These are phyloP conservation scores for Heterotis niloticus DNA, from an alignment of 2,113 vertebrate species.

Conservation along the genomic window DNA sequence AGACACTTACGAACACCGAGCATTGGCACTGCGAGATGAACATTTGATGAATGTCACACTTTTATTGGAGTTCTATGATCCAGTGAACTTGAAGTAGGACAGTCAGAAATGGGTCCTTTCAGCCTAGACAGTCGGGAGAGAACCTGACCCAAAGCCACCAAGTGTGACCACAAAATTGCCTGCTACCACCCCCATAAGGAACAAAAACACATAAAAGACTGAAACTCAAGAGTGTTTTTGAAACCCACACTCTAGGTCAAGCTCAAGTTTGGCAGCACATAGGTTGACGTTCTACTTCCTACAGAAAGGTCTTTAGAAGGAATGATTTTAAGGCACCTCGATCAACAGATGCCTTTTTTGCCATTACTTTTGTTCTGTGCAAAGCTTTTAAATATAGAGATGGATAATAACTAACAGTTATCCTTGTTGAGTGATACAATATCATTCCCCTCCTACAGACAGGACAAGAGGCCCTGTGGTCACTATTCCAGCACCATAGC, in stretches of 20 bases:
- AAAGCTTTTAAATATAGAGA: background rate
- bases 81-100: no score
- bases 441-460: background rate
- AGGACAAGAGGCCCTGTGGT: background rate
- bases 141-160: conserved; percentile 60
- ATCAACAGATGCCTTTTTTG: conserved; percentile 2
- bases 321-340: background rate
- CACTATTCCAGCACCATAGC: background rate
- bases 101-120: background rate
- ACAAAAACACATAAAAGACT: conserved; percentile 37
- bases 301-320: background rate
- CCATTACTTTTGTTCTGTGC: background rate
- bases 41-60: background rate
- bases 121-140: background rate
- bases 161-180: conserved; percentile 73
- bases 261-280: conserved; percentile 67
- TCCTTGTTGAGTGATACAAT: background rate
- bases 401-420: background rate
- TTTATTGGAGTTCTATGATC: no score
- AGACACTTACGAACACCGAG: no score
- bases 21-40: background rate
- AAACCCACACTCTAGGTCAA: conserved; percentile 64
- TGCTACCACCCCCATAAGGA: conserved; percentile 54
- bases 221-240: conserved; percentile 61
- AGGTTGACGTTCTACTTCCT: conserved; percentile 37